Base-by-base conservation (phyloP, 2,888 invertebrate genomes). In the Papilio gigon region DNA sequence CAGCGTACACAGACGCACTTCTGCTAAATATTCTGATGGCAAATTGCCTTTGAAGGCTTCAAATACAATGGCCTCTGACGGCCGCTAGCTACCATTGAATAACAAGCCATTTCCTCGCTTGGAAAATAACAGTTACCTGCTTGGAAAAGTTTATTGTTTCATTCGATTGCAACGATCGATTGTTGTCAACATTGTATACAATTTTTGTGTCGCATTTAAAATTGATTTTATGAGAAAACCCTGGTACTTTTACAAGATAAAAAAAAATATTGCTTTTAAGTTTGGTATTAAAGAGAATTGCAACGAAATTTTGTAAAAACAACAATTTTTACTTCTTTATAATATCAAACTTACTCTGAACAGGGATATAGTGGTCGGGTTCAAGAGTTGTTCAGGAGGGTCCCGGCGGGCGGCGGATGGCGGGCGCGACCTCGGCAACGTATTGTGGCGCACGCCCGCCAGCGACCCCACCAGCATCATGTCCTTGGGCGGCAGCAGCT, bases 401-500 rank as follows among this genome's bases (percentile, higher is more conserved):
- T 87, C 87, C 8, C 85, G 78, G 62, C 85, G 81, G 9, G 81
- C 79, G 2, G 84, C 78, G 2, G 87, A 81, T 0, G 87, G 76
- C n/a, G 89, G 88, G 1, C 86, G 81, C 22, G 88, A 83, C 47
- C 92, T 80, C 3, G 92, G 92, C 33, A 92, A 80, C 0, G 92
- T 92, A 72, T 91, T 92, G 72, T 92, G 88, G 73, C 90, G 79
- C 25, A 89, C 89, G 2, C 88, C 90, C 0, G 87, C 87, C 62
- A 90, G 71, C 2, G 89, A 89, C 0, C 90, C 88, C 11, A 84
- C 83, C 70, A 89, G 75, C 75, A 90, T 74, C 84, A 89, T 83
- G 67, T 92, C 92, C 81, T 91, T 92, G 0, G 92, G 88, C 37
- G 92, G 92, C 77, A 91, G 77, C 72, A 92, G 74, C 77, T 92